Evolutionary conservation across 1,140 invertebrate species (phyloP), one percentile per base, ranked within the genome.

Genomic region (Thaumetopoea pityocampa): DNA sequence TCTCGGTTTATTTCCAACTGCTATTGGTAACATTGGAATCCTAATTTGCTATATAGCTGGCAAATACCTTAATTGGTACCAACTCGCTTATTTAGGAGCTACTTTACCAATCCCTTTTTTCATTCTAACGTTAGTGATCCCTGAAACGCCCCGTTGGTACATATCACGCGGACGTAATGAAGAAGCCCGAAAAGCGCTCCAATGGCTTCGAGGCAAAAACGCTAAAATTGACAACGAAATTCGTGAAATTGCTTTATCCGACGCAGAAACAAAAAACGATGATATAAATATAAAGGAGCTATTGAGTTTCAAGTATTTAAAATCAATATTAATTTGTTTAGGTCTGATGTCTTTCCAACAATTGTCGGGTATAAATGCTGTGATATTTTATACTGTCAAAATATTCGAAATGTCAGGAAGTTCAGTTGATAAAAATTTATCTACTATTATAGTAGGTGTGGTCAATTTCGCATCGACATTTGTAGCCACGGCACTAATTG

Each of bases 281-380:
- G 86, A 85, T 5, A 80, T 88, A 10, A 67, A 50, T 32, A 41
- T 81, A 7, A 66, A 29, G 37, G 87, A 95, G 54, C 74, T 96
- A 1, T 89, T 94, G 29, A 90, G 87, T 15, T 88, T 85, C 4
- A 87, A 86, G 20, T 90, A 96, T 58, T 63, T 93, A 18, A 92
- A 91, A 59, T 92, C 94, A 0, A 80, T 97, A 15, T 68, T 91
- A 1, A 93, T 97, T 28, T 92, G 91, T 0, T 72, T 98, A 11
- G 93, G 93, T 1, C 86, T 98, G 20, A 97, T 98, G 96, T 91
- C 94, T 61, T 95, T 98, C 87, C 96, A 98, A 85, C 96, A 98
- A 72, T 79, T 97, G 47, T 95, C 92, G 23, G 96, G 96, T n/a
- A 96, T 96, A 57, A 97, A 97, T 64, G 95, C 95, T 1, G 92